Evolutionary conservation across 2,888 invertebrate genomes (phyloP), one percentile per base, ranked within the genome.

Genomic region (Nemotelus pantherinus): DNA sequence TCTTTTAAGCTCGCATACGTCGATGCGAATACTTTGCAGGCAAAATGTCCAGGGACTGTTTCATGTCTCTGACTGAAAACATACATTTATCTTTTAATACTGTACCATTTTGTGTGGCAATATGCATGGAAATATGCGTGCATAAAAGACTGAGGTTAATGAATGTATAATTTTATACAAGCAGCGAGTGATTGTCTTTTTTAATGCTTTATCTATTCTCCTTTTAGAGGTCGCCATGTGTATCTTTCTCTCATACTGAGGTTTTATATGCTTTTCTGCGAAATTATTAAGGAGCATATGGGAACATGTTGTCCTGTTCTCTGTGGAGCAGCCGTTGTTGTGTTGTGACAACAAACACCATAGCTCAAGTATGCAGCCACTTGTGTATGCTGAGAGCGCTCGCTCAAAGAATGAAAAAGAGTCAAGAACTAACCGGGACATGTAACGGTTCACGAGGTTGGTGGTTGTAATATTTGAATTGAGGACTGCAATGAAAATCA

Each of bases 111-210:
- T 25, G 25, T 25, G 25, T 25, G 25, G 25, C 25, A 25, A 25
- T 25, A 25, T 25, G 25, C 25, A 25, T 25, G 25, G 25, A 25
- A 25, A 57, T 25, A 57, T 57, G 25, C 57, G 57, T 57, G 57
- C 10, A 57, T 57, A 9, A 10, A 10, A 10, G 57, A 57, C 6
- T 57, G 25, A 60, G 39, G 25, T 60, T 10, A 70, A 70, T 70
- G 53, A 70, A 70, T 70, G 70, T 43, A 70, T 70, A 70, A 70
- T 70, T 70, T 70, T 70, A 43, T 55, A 5, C 25, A 25, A 25
- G 25, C 25, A 25, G 25, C 25, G 25, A 25, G 70, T 44, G 55
- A 70, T 70, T 43, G 70, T 70, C 70, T 55, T 50, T n/a, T 53
- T 25, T 25, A 25, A 70, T 70, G 6, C 41, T 55, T 67, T 25